These are phyloP conservation scores for Chlorospingus flavigularis DNA, from an alignment of 2,797 vertebrate genomes.

Conservation along the genomic window DNA sequence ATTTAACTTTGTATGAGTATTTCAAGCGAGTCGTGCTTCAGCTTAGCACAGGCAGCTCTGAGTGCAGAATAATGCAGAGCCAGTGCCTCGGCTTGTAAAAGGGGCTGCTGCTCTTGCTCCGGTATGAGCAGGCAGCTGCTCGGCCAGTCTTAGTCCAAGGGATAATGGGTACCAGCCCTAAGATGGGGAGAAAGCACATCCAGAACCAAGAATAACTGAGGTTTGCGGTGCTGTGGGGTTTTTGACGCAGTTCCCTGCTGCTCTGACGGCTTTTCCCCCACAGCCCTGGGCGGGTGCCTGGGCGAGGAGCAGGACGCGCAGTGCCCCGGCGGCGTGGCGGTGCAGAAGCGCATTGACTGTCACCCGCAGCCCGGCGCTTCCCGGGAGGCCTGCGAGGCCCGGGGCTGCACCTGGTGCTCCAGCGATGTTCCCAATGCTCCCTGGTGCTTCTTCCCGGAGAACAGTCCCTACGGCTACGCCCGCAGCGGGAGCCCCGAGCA, in stretches of 20 bases:
- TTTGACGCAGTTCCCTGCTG: not conserved
- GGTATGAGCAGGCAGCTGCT: not conserved
- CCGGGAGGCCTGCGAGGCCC: not conserved
- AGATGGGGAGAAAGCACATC: not conserved
- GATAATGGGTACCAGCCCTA: accelerated
- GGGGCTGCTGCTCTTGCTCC: accelerated
- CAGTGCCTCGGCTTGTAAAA: not conserved
- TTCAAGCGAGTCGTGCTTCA: not conserved
- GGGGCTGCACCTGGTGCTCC: constrained; percentile 16
- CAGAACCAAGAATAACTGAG: accelerated
- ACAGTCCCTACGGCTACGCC: not conserved
- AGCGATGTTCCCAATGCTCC: not conserved
- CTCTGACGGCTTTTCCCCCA: not conserved
- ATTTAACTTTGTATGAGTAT: not conserved
- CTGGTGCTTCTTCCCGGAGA: constrained; percentile 14
- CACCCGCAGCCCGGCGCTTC: not conserved
- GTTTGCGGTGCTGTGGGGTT: accelerated
- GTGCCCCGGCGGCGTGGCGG: accelerated
- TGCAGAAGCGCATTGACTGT: not conserved
- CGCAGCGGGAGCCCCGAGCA: not conserved
- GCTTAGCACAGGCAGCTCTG: not conserved
- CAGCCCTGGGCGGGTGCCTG: not conserved
- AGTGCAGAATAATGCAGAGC: not conserved
- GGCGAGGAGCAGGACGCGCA: not conserved
- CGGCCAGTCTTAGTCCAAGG: accelerated